Conservation (phyloP, 2,113 vertebrate genomes). For the Coreoperca whiteheadi region DNA sequence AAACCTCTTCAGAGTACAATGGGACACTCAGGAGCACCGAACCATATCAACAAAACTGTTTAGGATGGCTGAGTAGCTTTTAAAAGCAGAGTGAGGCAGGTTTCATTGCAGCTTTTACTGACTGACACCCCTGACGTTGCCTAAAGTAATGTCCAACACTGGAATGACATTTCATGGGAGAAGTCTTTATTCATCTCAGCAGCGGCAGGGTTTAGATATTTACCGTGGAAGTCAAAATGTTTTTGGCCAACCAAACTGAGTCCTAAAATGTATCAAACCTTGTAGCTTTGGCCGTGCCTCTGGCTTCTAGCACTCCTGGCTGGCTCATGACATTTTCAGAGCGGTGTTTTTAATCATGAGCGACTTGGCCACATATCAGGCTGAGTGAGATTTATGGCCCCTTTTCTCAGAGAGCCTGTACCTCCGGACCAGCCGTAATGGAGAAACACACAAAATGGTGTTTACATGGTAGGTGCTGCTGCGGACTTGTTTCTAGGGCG, state of each 20-base stretch:
- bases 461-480: conserved; percentile 71
- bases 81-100: not conserved
- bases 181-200: conserved; percentile 4
- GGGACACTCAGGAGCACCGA: not conserved
- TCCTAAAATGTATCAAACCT: not conserved
- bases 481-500: conserved; percentile 39
- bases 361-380: conserved; percentile 59
- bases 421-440: conserved; percentile 53
- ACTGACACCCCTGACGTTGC: not conserved
- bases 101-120: conserved; percentile 2
- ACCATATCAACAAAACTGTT: not conserved
- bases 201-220: conserved; percentile 14
- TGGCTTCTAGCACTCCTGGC: not conserved
- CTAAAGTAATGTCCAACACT: not conserved
- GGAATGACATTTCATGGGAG: not conserved
- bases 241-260: conserved; percentile 10
- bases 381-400: conserved; percentile 72
- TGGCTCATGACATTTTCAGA: conserved; percentile 52
- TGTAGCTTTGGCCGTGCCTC: not conserved
- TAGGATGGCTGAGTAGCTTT: not conserved
- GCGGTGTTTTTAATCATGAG: conserved; percentile 64
- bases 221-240: not conserved
- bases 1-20: not conserved
- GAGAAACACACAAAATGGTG: conserved; percentile 63
- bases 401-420: conserved; percentile 50